Evolutionary conservation across 1,140 invertebrate species (phyloP).

Genomic region (Lepidurus couesii): DNA sequence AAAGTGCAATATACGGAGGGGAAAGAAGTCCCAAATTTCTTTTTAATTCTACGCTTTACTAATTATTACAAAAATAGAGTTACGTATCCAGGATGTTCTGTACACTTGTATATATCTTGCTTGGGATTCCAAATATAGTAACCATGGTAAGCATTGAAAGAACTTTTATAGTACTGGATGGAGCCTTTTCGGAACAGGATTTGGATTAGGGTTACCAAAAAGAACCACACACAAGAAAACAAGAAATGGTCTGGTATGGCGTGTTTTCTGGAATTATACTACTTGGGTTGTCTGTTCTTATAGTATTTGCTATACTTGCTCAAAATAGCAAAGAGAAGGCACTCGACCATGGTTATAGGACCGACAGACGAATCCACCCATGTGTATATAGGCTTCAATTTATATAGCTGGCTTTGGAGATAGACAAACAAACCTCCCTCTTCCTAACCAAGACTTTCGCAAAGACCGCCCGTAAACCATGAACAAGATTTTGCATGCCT

Average conservation of each 20-base stretch:
- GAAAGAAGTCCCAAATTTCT: too few relatives aligned
- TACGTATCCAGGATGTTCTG: neutral
- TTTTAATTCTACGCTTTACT: too few relatives aligned
- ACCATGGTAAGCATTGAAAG: neutral
- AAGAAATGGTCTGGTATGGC: neutral
- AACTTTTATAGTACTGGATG: neutral
- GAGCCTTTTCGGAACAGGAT: neutral
- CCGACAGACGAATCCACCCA: neutral
- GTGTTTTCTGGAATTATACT: neutral
- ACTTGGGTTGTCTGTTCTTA: too few relatives aligned
- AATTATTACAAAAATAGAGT: too few relatives aligned
- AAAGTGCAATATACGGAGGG: too few relatives aligned
- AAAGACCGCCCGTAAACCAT: too few relatives aligned
- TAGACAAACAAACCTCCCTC: neutral
- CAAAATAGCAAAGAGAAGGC: slow-evolving; percentile 8
- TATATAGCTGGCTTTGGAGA: neutral
- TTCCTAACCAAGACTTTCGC: neutral
- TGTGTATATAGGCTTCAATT: neutral
- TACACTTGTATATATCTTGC: neutral
- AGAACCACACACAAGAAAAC: neutral
- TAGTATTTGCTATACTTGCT: neutral
- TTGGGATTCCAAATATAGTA: neutral
- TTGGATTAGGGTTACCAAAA: neutral
- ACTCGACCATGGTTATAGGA: neutral
- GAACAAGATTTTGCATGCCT: too few relatives aligned